A percentile compares a stretch with the other conserved stretches of the same genome.
Evolutionary conservation across 2,888 invertebrate genomes (phyloP).

Genomic region (Nesidiocoris tenuis): DNA sequence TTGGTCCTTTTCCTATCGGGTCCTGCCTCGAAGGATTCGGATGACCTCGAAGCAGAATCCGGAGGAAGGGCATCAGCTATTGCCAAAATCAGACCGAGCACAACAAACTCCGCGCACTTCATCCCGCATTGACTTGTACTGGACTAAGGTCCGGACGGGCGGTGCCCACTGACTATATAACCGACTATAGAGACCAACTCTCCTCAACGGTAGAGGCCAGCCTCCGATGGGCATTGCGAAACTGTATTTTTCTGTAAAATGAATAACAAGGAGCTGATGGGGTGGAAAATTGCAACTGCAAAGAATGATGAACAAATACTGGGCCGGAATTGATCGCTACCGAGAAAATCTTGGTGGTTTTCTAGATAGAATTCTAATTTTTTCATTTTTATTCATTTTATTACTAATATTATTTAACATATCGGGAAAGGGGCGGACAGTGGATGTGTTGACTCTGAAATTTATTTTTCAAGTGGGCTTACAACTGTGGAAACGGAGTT

Average conservation of each 20-base stretch:
- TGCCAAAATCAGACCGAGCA: conserved; percentile 2
- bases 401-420: too few species aligned
- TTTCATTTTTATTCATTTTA: too few species aligned
- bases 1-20: background rate
- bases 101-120: conserved; percentile 32
- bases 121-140: conserved; percentile 13
- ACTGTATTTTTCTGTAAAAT: background rate
- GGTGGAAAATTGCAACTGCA: too few species aligned
- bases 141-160: conserved; percentile 8
- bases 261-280: background rate
- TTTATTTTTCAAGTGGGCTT: too few species aligned
- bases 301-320: too few species aligned
- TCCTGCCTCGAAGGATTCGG: background rate
- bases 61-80: background rate
- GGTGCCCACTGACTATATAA: background rate
- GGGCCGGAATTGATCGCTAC: too few species aligned
- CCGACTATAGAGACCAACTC: background rate
- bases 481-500: too few species aligned
- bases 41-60: background rate
- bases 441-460: too few species aligned
- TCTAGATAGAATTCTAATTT: too few species aligned
- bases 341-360: too few species aligned
- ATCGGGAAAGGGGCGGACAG: too few species aligned
- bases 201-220: background rate
- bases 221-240: background rate